Evolutionary conservation across 2,113 vertebrate genomes (phyloP), one percentile per base, ranked within the genome.

Genomic region (Aspidoscelis tigris): DNA sequence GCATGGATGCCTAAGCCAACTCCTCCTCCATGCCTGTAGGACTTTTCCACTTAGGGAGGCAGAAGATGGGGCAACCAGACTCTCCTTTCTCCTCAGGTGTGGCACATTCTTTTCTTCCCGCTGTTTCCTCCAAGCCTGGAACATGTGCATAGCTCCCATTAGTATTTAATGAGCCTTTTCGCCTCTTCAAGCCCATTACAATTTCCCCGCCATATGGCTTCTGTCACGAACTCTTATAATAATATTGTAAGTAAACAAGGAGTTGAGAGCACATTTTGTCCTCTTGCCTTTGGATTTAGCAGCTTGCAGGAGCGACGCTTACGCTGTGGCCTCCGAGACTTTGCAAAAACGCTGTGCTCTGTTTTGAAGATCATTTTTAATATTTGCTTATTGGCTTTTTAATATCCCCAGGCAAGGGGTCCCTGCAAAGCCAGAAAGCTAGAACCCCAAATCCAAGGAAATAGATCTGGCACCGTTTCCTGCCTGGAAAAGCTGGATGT

Each of bases 101-200:
- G 58, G 58, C 14, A 1, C 58, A 14, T 61, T 61, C 18, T 61
- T 11, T 43, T n/a, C 12, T 5, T 84, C 75, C 80, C 74, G 82
- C 68, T 33, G 11, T 16, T 16, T 69, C 20, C 58, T 76, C 64
- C 75, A 79, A 11, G 64, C 9, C 7, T 7, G 33, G 1, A 50
- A 79, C 71, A n/a, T 41, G 24, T 7, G 5, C 1, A 0, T 53
- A 64, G 43, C 26, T 83, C 70, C 74, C 84, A 43, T 64, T 18
- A 82, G 66, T 82, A 65, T 68, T 21, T 80, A 50, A 73, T 0
- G 1, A 77, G 65, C 2, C 16, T 44, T 77, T 44, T 11, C 41
- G 12, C 74, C 86, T 76, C 50, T 68, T 82, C 76, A 21, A 4
- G 22, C 82, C 84, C 73, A 5, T 89, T n/a, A 50, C 12, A 77